Percentiles rank a stretch among this genome's conserved stretches.
Conservation (phyloP, 2,888 invertebrate genomes). For the Melikaiella ostensackeni region DNA sequence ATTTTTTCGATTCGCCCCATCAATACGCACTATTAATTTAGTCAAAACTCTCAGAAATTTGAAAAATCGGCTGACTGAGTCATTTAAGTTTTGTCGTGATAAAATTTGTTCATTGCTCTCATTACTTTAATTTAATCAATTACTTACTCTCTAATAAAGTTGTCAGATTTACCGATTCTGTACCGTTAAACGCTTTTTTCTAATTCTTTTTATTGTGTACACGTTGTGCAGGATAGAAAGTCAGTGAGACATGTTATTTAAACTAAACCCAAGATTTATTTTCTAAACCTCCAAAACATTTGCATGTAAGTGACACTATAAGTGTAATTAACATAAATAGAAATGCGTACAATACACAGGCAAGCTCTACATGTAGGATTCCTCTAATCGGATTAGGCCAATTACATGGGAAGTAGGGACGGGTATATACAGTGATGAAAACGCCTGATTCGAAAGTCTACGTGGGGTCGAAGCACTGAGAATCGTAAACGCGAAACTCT, state of each 20-base stretch:
- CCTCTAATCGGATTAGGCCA: slow-evolving; percentile 61
- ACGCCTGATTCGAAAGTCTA: slow-evolving; percentile 32
- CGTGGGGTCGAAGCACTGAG: slow-evolving; percentile 37
- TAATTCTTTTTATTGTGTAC: not conserved
- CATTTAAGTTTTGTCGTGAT: not conserved
- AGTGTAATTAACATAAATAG: slow-evolving; percentile 37
- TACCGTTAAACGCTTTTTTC: not conserved
- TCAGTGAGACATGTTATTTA: not conserved
- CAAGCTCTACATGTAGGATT: slow-evolving; percentile 48
- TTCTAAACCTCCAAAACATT: slow-evolving; percentile 24
- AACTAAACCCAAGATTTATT: slow-evolving; percentile 1
- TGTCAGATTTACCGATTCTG: not conserved
- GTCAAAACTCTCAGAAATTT: too few relatives aligned
- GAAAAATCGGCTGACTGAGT: too few relatives aligned
- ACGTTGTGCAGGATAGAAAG: not conserved
- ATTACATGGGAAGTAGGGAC: slow-evolving; percentile 52
- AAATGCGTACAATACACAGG: slow-evolving; percentile 7
- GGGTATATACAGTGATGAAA: slow-evolving; percentile 36
- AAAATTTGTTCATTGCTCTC: too few relatives aligned
- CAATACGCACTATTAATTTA: too few relatives aligned
- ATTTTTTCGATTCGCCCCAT: too few relatives aligned
- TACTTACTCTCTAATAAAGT: not conserved
- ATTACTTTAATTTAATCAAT: not conserved
- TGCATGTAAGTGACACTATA: slow-evolving; percentile 26
- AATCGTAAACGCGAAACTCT: slow-evolving; percentile 44